Base-by-base conservation (phyloP, 2,888 invertebrate species). In the Agrilus cyanescens region DNA sequence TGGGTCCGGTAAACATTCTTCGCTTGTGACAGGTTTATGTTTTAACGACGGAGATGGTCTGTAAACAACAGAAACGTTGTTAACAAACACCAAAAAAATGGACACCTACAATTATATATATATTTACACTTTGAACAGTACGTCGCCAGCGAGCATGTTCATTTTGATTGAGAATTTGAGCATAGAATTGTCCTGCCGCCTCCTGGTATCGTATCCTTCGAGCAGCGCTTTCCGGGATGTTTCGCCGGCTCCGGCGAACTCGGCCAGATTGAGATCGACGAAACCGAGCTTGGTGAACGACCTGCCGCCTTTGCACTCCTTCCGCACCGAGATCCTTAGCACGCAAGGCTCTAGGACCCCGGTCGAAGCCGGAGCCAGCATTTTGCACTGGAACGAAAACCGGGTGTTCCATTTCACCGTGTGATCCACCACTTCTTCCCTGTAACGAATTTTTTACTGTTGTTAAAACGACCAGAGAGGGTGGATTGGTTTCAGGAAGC, bases 151-250 rank as follows among this genome's bases (percentile, higher is more conserved):
- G 53, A 91, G 79, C 81, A 96, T 88, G 60, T 86, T 87, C 86
- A 96, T 89, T 63, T 83, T 82, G 57, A 95, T 85, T 54, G 86
- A 80, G 57, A 95, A 82, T 60, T 85, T 78, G 53, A 97, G 78
- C 78, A 90, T 91, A 52, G 95, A 94, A 73, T 97, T 97, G 71
- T 97, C 96, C 67, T 93, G 90, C 41, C 97, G 76, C 61, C 88
- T 86, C 51, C 87, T 77, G 50, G 83, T 78, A 70, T 94, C 93
- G 71, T 97, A 97, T 13, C 95, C 97, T 71, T 96, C 95, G 48
- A 97, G 75, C 50, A 97, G 77, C 66, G 88, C 95, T 57, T 89
- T 82, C 51, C 89, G 78, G 55, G 82, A 79, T 45, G 84, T 82
- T 58, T 83, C 76, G 32, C 95, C 96, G 32, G 91, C 84, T 50